Conservation (phyloP, 2,113 vertebrate species). For the Tupaia chinensis region DNA sequence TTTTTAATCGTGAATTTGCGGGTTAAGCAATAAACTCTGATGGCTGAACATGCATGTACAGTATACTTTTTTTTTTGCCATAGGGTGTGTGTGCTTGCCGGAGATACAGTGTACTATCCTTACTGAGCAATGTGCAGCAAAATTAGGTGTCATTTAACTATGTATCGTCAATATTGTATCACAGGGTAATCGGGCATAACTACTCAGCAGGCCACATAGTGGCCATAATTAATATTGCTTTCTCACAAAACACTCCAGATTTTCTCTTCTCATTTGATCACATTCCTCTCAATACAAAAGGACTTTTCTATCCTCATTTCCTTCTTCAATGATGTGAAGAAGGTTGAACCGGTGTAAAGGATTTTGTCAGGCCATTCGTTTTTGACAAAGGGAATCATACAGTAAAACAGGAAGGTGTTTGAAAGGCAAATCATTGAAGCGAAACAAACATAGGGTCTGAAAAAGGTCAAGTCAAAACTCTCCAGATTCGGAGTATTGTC, state of each 20-base stretch:
- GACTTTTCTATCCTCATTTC: not conserved
- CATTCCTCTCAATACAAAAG: not conserved
- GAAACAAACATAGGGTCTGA: not conserved
- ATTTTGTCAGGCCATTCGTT: not conserved
- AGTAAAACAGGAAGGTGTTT: not conserved
- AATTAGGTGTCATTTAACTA: not conserved
- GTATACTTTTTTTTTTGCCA: not conserved
- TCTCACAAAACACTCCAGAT: not conserved
- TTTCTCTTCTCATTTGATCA: not conserved
- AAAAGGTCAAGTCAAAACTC: not conserved
- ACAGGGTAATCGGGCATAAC: not conserved
- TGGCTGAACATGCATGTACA: not conserved
- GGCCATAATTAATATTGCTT: slow-evolving; percentile 23
- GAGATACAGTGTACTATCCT: no score
- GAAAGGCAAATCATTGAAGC: not conserved
- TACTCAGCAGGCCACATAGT: not conserved
- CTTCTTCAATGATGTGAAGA: not conserved
- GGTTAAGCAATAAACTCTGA: not conserved
- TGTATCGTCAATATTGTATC: not conserved
- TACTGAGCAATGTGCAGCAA: not conserved
- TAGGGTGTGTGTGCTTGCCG: no score
- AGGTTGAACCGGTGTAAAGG: not conserved
- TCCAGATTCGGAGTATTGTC: not conserved
- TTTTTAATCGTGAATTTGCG: not conserved
- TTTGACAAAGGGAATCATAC: not conserved